Conservation (phyloP, 1,140 invertebrate genomes). For the Venturia canescens region DNA sequence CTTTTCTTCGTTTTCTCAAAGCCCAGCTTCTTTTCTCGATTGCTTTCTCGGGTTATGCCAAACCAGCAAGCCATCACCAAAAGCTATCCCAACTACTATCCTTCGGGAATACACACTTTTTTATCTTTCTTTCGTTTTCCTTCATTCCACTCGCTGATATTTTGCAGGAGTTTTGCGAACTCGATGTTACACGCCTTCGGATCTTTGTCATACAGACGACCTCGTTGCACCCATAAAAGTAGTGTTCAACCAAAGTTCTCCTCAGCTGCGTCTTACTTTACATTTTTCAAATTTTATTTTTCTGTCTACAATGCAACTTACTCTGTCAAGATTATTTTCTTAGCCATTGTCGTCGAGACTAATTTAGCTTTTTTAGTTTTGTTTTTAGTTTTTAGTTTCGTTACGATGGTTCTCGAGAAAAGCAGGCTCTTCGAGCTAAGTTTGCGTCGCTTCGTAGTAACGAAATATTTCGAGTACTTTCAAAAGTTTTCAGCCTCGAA, state of each 20-base stretch:
- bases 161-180: neutral
- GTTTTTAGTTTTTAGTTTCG: too few species aligned
- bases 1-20: neutral
- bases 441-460: too few species aligned
- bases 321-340: too few species aligned
- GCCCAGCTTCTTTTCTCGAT: constrained; percentile 30
- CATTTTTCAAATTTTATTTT: neutral
- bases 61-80: constrained; percentile 4
- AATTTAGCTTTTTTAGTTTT: too few species aligned
- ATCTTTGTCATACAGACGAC: neutral
- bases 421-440: too few species aligned
- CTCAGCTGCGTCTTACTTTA: neutral
- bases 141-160: constrained; percentile 5
- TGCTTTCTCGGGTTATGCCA: constrained; percentile 28
- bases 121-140: neutral
- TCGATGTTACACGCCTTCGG: neutral
- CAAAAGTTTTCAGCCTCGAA: too few species aligned
- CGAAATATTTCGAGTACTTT: too few species aligned
- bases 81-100: constrained; percentile 25
- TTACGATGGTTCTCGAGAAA: too few species aligned
- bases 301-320: neutral
- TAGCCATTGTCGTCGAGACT: too few species aligned
- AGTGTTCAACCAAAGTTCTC: neutral
- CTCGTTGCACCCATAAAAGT: neutral
- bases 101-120: neutral